phyloP scores from a whole-genome alignment of 1,140 invertebrate genomes.

The Rhynchophorus ferrugineus region DNA sequence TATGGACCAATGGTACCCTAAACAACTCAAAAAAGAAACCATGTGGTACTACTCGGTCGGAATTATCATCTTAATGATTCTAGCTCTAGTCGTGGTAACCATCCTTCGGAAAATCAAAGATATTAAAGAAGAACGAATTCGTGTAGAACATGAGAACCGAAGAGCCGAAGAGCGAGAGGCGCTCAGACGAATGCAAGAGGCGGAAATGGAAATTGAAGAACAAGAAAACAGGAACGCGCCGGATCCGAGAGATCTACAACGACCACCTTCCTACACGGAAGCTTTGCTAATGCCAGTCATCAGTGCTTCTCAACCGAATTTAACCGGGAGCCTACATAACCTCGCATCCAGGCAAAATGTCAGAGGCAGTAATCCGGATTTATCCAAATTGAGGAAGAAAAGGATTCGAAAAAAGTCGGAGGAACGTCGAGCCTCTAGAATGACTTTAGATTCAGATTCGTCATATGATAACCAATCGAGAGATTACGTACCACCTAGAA shows the following conservation, averaged over 20 bases:
- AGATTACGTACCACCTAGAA: neutral
- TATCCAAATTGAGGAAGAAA: constrained; percentile 36
- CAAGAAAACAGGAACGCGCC: constrained; percentile 47
- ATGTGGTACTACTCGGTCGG: constrained; percentile 55
- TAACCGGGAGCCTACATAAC: constrained; percentile 45
- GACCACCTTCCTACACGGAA: constrained; percentile 64
- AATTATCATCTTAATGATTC: constrained; percentile 45
- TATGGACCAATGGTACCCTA: constrained; percentile 48
- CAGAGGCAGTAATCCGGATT: constrained; percentile 36
- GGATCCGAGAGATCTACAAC: constrained; percentile 55
- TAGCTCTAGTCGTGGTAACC: constrained; percentile 43
- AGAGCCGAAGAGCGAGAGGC: constrained; percentile 39
- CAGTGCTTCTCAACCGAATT: constrained; percentile 49
- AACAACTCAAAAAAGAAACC: constrained; percentile 42
- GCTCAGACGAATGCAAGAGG: constrained; percentile 51
- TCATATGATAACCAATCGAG: constrained; percentile 14
- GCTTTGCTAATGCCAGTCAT: constrained; percentile 61
- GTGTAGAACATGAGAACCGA: constrained; percentile 40
- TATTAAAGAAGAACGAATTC: constrained; percentile 37
- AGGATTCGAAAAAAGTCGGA: constrained; percentile 37
- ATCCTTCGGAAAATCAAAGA: constrained; percentile 48
- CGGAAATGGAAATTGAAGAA: constrained; percentile 46
- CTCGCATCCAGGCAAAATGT: constrained; percentile 34
- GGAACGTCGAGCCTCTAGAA: constrained; percentile 22
- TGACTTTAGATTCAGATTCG: constrained; percentile 25